These are phyloP conservation scores for Oryzias dopingdopingensis DNA, from an alignment of 2,797 vertebrate genomes.

Conservation along the genomic window DNA sequence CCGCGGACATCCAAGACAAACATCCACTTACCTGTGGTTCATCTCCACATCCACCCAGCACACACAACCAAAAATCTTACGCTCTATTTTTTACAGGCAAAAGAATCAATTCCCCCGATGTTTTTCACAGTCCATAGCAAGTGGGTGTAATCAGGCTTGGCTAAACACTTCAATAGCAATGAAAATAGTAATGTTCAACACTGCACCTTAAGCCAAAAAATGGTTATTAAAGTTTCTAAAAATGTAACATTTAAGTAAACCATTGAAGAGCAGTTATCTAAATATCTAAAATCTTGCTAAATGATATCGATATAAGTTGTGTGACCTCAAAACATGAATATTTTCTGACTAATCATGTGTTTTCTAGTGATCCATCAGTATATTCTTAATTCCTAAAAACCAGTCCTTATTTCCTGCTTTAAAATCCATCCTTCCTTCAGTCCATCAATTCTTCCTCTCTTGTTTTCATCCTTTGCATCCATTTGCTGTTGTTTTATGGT, in stretches of 20 bases:
- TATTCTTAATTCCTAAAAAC: no score
- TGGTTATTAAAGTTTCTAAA: no score
- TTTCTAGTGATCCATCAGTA: no score
- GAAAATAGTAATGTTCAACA: neutral
- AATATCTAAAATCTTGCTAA: no score
- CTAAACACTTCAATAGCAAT: conserved; percentile 41
- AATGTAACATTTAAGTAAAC: neutral
- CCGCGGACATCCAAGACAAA: conserved; percentile 56
- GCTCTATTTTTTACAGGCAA: conserved; percentile 57
- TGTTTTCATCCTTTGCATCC: no score
- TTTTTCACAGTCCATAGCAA: conserved; percentile 23
- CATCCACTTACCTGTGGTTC: conserved; percentile 58
- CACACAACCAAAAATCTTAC: conserved; percentile 47
- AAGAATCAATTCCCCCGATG: conserved; percentile 46
- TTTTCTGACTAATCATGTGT: no score
- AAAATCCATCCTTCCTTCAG: no score
- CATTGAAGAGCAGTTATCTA: neutral
- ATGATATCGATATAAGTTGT: no score
- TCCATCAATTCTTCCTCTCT: no score
- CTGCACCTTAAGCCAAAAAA: neutral
- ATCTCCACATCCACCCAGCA: conserved; percentile 43
- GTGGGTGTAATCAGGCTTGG: conserved; percentile 24
- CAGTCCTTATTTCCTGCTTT: no score
- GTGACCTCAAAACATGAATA: no score
- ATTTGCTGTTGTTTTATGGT: no score